These are phyloP conservation scores for Catharus minimus DNA, from an alignment of 2,113 vertebrate species.

Conservation along the genomic window DNA sequence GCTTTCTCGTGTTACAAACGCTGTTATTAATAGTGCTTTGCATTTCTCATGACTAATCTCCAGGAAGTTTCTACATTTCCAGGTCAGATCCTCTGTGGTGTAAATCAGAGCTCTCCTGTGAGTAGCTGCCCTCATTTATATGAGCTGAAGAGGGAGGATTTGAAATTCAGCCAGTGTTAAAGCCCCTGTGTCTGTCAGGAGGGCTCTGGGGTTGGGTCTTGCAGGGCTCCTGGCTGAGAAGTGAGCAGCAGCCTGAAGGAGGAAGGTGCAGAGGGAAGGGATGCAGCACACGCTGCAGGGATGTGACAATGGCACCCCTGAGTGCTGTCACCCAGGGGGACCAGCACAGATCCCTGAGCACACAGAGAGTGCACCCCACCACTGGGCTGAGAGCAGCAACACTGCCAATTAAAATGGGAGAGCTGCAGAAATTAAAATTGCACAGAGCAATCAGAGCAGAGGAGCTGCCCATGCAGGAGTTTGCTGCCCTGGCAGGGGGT, in stretches of 20 bases:
- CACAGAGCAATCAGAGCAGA: background rate
- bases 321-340: background rate
- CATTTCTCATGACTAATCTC: background rate
- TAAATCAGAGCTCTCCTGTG: slow-evolving; percentile 7
- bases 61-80: background rate
- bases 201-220: background rate
- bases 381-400: background rate
- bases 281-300: background rate
- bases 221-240: background rate
- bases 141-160: background rate
- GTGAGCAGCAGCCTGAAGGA: background rate
- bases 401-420: background rate
- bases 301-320: background rate
- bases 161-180: background rate
- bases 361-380: background rate
- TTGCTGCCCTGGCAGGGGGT: background rate
- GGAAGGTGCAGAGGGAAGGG: background rate
- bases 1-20: background rate
- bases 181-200: background rate
- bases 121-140: slow-evolving; percentile 13
- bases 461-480: background rate
- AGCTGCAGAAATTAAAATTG: background rate
- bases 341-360: background rate
- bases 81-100: slow-evolving; percentile 28
- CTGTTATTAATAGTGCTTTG: background rate